Base-by-base conservation (phyloP, 2,113 vertebrate genomes). In the Aplodontia rufa region DNA sequence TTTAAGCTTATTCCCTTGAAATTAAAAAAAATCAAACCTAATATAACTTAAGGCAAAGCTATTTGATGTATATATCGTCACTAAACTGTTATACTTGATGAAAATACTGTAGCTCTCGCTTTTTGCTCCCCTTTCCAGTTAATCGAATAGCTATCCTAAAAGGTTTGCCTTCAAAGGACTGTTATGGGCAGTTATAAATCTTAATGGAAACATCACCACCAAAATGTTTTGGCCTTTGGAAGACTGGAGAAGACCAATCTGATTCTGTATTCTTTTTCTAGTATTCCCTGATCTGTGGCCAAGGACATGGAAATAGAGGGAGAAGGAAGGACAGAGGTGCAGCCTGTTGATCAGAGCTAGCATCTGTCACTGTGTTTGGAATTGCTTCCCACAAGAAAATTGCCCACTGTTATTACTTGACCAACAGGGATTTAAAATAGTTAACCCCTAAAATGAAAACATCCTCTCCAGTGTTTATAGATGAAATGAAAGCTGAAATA, bases 1-100 rank as follows among this genome's bases (percentile, higher is more conserved):
- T 95, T 85, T 93, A 90, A 89, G 3, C 24, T 28, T 83, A 3
- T 92, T 64, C 55, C 74, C 64, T 95, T 81, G n/a, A 28, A 88
- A 74, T 83, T 83, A 93, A 94, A 93, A 97, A 93, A 94, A 49
- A 26, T 45, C n/a, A 64, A 87, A 97, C 90, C 45, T 92, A 84
- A 87, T n/a, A 95, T 91, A 95, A 66, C 24, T 58, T 90, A 82
- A 49, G n/a, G 60, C 53, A 72, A 30, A 10, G 79, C 66, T 78
- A 74, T 3, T 32, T 89, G 32, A 88, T 64, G 5, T 49, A 20
- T 83, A 22, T 37, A 17, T 81, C 42, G 90, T 94, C 14, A 37
- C 62, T 51, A 58, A 90, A 72, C 60, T 92, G 53, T 89, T 83
- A 11, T 0, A 40, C 78, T 91, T 42, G 49, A 22, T 66, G 55